Percentiles rank a stretch among this genome's conserved stretches.
These are phyloP conservation scores for Agrilus biguttatus DNA, from an alignment of 2,888 invertebrate genomes.

Conservation along the genomic window DNA sequence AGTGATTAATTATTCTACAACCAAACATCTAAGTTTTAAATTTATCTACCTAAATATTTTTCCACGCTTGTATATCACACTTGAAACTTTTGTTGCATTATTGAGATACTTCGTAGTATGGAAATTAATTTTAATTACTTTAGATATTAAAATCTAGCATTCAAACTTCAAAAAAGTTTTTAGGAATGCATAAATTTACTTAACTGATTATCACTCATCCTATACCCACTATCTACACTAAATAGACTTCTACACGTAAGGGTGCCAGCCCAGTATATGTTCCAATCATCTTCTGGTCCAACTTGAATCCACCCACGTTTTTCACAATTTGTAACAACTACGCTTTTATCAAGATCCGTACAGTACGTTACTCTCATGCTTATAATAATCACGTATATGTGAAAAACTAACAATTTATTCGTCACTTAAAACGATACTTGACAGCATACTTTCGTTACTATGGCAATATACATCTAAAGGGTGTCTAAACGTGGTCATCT, in stretches of 20 bases:
- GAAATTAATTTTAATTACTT: background rate
- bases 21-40: conserved; percentile 1
- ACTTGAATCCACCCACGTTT: conserved; percentile 83
- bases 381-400: background rate
- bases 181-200: conserved; percentile 18
- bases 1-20: conserved; percentile 79
- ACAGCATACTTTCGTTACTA: too few relatives aligned
- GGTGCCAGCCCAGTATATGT: conserved; percentile 90
- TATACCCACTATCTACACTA: conserved; percentile 81
- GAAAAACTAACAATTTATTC: background rate
- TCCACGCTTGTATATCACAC: background rate
- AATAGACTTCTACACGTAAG: conserved; percentile 83
- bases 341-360: conserved; percentile 89
- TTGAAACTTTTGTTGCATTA: background rate
- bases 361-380: conserved; percentile 47
- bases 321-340: conserved; percentile 82
- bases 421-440: too few relatives aligned
- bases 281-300: conserved; percentile 85
- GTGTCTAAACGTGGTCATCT: too few relatives aligned
- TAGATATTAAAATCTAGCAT: background rate
- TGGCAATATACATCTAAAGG: too few relatives aligned
- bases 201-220: conserved; percentile 83
- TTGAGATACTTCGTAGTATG: background rate
- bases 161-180: background rate
- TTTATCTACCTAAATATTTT: background rate